A percentile compares a stretch with the other conserved stretches of the same genome.
These are phyloP conservation scores for Drosophila seguyi DNA, from an alignment of 1,140 invertebrate genomes.

Conservation along the genomic window DNA sequence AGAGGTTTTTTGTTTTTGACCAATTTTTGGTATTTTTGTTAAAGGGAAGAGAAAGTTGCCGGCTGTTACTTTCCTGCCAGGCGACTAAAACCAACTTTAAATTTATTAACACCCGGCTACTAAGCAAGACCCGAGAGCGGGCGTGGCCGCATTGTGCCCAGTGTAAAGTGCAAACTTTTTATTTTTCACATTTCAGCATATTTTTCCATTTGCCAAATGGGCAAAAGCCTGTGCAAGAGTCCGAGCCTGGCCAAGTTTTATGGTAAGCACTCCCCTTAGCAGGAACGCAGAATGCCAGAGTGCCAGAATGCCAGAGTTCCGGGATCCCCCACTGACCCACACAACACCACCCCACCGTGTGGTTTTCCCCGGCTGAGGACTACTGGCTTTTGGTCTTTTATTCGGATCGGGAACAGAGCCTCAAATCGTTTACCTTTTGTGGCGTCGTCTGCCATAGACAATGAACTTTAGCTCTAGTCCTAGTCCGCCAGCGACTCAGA, in stretches of 20 bases:
- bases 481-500: slow-evolving; percentile 17
- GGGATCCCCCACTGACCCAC: not conserved
- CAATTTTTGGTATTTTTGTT: slow-evolving; percentile 37
- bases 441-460: slow-evolving; percentile 64
- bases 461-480: slow-evolving; percentile 53
- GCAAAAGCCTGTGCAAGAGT: slow-evolving; percentile 10
- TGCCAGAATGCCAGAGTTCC: slow-evolving; percentile 7
- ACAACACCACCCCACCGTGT: slow-evolving; percentile 10
- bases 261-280: slow-evolving; percentile 58
- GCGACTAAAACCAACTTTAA: slow-evolving; percentile 76
- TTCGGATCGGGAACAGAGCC: slow-evolving; percentile 43
- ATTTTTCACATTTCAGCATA: slow-evolving; percentile 64
- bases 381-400: slow-evolving; percentile 55
- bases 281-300: slow-evolving; percentile 4
- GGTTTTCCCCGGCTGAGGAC: slow-evolving; percentile 36
- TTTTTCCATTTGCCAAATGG: slow-evolving; percentile 65
- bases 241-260: slow-evolving; percentile 61
- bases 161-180: slow-evolving; percentile 71
- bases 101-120: slow-evolving; percentile 75
- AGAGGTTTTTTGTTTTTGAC: slow-evolving; percentile 28
- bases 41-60: slow-evolving; percentile 35
- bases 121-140: slow-evolving; percentile 44
- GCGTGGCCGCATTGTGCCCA: slow-evolving; percentile 54
- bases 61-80: slow-evolving; percentile 38
- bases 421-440: slow-evolving; percentile 73